Evolutionary conservation across 2,797 vertebrate genomes (phyloP), one percentile per base, ranked within the genome.

Genomic region (Coilia nasus): DNA sequence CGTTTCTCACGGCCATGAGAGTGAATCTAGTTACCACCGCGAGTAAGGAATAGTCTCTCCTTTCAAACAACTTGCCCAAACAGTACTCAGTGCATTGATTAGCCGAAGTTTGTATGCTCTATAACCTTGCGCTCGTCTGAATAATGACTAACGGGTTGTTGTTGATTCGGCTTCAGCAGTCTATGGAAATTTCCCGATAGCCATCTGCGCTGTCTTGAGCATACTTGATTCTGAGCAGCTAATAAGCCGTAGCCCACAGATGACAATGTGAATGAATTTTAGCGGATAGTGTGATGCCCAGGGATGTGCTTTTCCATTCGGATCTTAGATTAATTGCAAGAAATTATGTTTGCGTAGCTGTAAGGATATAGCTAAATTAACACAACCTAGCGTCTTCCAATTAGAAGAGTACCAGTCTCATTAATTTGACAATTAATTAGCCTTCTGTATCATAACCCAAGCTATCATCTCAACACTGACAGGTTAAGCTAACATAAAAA

Each of bases 141-240:
- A 78, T 78, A 78, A 41, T 5, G 71, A 44, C 71, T 78, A 78
- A 78, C 71, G 71, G 71, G 35, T 78, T 78, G 71, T 78, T 78
- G 71, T 41, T 78, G 71, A 41, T 60, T 1, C 3, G 41, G 21
- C 71, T 82, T 54, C 81, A 47, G 62, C 50, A 71, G 71, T 7
- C 31, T 78, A 44, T 78, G 35, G 71, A 78, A 78, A 78, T 78
- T 78, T 41, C 71, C 31, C 71, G 71, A 78, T 78, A 78, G 67
- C 10, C 35, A 44, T 78, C 71, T 44, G 71, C 71, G 71, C 19
- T 21, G 31, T 78, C 15, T 78, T 44, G 0, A 44, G 14, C 31
- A 21, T 28, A 19, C 67, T 75, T 75, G 67, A 75, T 19, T 41
- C 31, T 44, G 35, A 78, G 41, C 15, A 41, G 71, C 31, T 67